Base-by-base conservation (phyloP, 1,140 invertebrate genomes). In the Drosophila navojoa region DNA sequence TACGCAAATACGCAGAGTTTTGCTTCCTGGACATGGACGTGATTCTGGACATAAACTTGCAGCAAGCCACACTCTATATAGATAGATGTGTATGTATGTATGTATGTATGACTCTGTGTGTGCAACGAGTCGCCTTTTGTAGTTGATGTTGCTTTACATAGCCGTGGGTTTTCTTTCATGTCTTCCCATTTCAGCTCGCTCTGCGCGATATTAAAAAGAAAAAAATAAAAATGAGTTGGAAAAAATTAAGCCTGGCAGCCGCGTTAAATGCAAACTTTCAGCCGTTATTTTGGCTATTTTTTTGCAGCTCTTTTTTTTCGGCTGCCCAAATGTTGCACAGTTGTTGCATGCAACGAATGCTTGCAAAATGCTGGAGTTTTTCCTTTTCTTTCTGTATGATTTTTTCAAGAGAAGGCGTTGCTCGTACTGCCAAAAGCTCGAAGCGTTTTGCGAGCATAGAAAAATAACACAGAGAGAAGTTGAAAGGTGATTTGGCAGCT, bases 161-260 rank as follows among this genome's bases (percentile, higher is more conserved):
- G 82, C 84, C 82, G 82, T 87, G 82, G 82, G 82, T 87, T 87
- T 54, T 87, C 70, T 76, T 80, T 70, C 61, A 71, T 84, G 81
- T 75, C 79, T 71, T 52, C 27, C 53, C 59, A 49, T 68, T 81
- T 79, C 67, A 60, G 38, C 64, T 68, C 60, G 71, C 67, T 67
- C 59, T 67, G 70, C 86, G 82, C 74, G 76, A 78, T 86, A 87
- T 87, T 79, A 89, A 87, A 87, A 86, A 79, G 67, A 82, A 82
- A 73, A 79, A 89, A 89, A 87, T 89, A 79, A 67, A 82, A 87
- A 73, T 16, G 16, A 25, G 47, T 4, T 57, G 15, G 15, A 84
- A 90, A 89, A 89, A 89, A 89, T 89, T 90, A 89, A 89, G 84
- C 84, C 84, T 89, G 80, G 84, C 84, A 89, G 85, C 84, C 84